phyloP scores from a whole-genome alignment of 2,888 invertebrate species.

The Neoaliturus tenellus region DNA sequence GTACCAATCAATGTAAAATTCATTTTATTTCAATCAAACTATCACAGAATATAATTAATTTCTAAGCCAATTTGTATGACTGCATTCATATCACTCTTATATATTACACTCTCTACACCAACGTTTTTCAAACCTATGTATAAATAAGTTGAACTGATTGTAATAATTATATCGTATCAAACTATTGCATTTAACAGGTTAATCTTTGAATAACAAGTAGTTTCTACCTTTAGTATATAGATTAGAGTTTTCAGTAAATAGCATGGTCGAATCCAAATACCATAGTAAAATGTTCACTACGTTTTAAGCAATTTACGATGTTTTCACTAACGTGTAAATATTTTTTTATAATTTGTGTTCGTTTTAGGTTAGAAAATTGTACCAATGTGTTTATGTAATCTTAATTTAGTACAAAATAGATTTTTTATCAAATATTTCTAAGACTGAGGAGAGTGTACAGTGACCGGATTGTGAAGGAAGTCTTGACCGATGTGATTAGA shows the following conservation, averaged over 20 bases:
- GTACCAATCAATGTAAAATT: no score
- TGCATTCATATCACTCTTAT: no score
- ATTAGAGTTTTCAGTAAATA: not conserved
- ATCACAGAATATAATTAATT: no score
- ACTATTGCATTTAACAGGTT: not conserved
- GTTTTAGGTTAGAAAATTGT: conserved; percentile 19
- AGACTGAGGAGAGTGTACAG: conserved; percentile 19
- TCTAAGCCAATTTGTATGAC: no score
- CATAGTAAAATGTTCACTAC: not conserved
- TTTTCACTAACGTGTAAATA: conserved; percentile 21
- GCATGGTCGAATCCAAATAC: not conserved
- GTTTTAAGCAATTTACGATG: not conserved
- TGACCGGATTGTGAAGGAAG: not conserved
- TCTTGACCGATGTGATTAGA: not conserved
- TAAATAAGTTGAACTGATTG: not conserved
- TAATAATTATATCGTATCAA: not conserved
- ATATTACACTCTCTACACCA: no score
- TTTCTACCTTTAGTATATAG: not conserved
- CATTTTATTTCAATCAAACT: no score
- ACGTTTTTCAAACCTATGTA: not conserved
- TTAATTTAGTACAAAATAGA: conserved; percentile 44
- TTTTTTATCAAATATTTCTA: conserved; percentile 14
- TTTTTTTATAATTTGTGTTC: conserved; percentile 35
- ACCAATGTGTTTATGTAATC: conserved; percentile 36
- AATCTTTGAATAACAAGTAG: not conserved